A percentile compares a stretch with the other conserved stretches of the same genome.
Conservation (phyloP, 2,113 vertebrate genomes). For the Athene noctua region DNA sequence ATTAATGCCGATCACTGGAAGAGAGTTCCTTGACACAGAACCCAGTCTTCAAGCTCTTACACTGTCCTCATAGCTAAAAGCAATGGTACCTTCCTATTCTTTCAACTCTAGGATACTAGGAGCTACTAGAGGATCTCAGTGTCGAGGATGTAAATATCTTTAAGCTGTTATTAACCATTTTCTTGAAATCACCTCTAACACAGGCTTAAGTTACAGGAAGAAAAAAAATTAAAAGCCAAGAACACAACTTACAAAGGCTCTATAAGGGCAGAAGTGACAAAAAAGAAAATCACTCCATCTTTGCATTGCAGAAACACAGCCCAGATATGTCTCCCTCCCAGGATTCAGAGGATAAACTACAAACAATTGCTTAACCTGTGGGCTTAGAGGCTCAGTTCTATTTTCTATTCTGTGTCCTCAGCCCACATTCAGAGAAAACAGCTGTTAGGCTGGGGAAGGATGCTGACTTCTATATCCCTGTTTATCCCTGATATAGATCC, state of each 20-base stretch:
- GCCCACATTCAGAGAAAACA: not conserved
- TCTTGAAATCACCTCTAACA: not conserved
- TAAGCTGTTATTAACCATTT: not conserved
- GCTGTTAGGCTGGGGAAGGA: not conserved
- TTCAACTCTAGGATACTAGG: not conserved
- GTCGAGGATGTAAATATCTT: not conserved
- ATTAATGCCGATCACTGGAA: not conserved
- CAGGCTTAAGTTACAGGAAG: not conserved
- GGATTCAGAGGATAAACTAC: not conserved
- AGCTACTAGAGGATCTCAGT: not conserved
- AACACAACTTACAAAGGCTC: not conserved
- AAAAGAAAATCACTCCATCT: not conserved
- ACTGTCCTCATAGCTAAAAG: not conserved
- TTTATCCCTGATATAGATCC: not conserved
- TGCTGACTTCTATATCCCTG: not conserved
- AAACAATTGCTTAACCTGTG: not conserved
- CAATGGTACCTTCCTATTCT: not conserved
- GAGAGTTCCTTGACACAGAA: not conserved
- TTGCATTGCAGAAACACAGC: not conserved
- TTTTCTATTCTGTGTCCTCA: not conserved
- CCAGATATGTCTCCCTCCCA: not conserved
- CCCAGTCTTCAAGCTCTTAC: not conserved
- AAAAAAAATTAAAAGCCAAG: not conserved
- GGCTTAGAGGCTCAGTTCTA: not conserved
- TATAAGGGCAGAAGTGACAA: not conserved